Evolutionary conservation across 2,797 vertebrate genomes (phyloP), one percentile per base, ranked within the genome.

Genomic region (Phrynocephalus forsythii): DNA sequence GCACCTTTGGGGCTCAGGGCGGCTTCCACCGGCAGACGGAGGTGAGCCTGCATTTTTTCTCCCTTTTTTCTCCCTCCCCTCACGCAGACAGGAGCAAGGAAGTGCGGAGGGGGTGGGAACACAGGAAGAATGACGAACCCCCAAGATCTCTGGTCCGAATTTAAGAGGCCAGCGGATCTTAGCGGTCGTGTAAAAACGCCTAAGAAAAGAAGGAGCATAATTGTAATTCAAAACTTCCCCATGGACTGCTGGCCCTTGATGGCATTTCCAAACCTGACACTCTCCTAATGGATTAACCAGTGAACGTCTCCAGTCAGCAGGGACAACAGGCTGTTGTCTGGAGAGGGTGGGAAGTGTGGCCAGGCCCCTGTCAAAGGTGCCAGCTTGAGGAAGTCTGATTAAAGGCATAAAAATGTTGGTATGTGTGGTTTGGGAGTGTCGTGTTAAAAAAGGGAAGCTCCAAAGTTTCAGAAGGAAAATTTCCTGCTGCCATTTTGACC

Each of bases 401-500:
- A 48, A 18, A 1, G 38, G 72, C 44, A 68, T 44, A 2, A 8
- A 50, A 56, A 60, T 56, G 48, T 18, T 9, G 76, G 24, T 16
- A 16, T 38, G 38, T 11, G 9, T 38, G 66, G 52, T 75, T 44
- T 52, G 68, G 38, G 28, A n/a, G 67, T 52, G 24, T 18, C 22
- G 38, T 56, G n/a, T 71, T 63, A 71, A n/a, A 52, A 67, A 60
- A 69, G 63, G 28, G 50, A 83, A 44, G 26, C n/a, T 63, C 22
- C 77, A 68, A 24, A 52, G 38, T 38, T 3, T 44, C 16, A 50
- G 52, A 73, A 67, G 38, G 56, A 80, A 18, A 63, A 66, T 33
- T 79, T 75, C n/a, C 56, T 77, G 52, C n/a, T 67, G 60, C 60
- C 38, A 80, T 67, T 72, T 66, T 88, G 83, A 81, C 20, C 22